These are phyloP conservation scores for Antheraea mylitta DNA, from an alignment of 1,140 invertebrate genomes.

Conservation along the genomic window DNA sequence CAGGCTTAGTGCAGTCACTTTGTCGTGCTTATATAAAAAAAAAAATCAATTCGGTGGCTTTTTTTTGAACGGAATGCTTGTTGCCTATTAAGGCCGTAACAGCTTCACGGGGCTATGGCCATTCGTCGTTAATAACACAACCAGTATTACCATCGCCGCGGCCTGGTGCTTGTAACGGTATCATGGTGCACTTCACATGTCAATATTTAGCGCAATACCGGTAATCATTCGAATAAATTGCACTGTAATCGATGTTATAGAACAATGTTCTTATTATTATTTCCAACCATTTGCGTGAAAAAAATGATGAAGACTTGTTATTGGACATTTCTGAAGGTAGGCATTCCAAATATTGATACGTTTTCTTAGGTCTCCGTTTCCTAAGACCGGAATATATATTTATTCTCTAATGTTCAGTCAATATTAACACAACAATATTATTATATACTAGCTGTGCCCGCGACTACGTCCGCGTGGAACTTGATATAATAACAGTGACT, in stretches of 20 bases:
- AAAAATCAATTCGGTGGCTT: too few relatives aligned
- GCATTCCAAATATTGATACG: neutral
- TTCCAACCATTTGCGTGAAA: neutral
- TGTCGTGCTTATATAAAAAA: too few relatives aligned
- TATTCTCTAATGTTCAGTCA: too few relatives aligned
- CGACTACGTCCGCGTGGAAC: too few relatives aligned
- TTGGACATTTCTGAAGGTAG: neutral
- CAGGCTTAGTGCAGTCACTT: too few relatives aligned
- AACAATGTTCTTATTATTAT: neutral
- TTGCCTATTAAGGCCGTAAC: too few relatives aligned
- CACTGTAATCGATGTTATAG: neutral
- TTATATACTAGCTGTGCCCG: too few relatives aligned
- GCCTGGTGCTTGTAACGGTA: neutral
- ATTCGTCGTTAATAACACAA: too few relatives aligned
- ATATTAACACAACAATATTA: too few relatives aligned
- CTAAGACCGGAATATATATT: neutral
- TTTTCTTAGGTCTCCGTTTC: neutral
- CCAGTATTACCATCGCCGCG: neutral
- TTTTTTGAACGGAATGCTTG: too few relatives aligned
- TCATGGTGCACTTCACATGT: neutral
- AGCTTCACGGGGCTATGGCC: too few relatives aligned
- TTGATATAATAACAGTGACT: too few relatives aligned
- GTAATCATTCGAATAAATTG: neutral
- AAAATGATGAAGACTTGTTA: neutral
- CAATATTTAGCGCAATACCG: neutral